A percentile compares a stretch with the other conserved stretches of the same genome.
Conservation (phyloP, 2,113 vertebrate species). For the Bettongia penicillata region DNA sequence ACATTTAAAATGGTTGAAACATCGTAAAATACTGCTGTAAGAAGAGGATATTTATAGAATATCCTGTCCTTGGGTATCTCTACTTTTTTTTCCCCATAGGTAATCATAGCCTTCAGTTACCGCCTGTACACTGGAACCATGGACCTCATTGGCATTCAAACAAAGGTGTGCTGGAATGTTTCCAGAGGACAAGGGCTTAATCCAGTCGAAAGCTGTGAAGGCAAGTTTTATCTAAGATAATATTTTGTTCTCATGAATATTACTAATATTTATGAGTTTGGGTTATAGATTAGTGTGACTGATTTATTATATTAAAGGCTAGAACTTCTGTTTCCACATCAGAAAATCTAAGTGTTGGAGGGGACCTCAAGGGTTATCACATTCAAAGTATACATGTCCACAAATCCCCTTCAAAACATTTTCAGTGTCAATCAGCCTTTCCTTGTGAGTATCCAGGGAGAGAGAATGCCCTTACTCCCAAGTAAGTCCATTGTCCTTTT, state of each 20-base stretch:
- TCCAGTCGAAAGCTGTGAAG: conserved; percentile 98
- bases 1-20: neutral
- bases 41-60: neutral
- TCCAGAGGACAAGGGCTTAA: conserved; percentile 92
- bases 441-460: neutral
- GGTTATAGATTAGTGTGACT: conserved; percentile 5
- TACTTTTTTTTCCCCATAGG: conserved; percentile 83
- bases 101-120: conserved; percentile 95
- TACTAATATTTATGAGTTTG: neutral
- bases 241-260: neutral
- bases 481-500: neutral
- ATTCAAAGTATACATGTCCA: neutral
- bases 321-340: neutral
- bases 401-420: neutral
- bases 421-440: neutral
- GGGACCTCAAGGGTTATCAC: neutral
- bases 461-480: neutral
- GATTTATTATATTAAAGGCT: neutral
- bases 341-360: neutral
- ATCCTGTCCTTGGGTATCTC: neutral
- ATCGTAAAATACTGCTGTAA: conserved; percentile 26
- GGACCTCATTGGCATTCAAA: conserved; percentile 88
- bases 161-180: conserved; percentile 96
- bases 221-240: conserved; percentile 79
- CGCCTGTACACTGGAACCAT: conserved; percentile 86